Evolutionary conservation across 2,113 vertebrate species (phyloP), one percentile per base, ranked within the genome.

Genomic region (Theropithecus gelada): DNA sequence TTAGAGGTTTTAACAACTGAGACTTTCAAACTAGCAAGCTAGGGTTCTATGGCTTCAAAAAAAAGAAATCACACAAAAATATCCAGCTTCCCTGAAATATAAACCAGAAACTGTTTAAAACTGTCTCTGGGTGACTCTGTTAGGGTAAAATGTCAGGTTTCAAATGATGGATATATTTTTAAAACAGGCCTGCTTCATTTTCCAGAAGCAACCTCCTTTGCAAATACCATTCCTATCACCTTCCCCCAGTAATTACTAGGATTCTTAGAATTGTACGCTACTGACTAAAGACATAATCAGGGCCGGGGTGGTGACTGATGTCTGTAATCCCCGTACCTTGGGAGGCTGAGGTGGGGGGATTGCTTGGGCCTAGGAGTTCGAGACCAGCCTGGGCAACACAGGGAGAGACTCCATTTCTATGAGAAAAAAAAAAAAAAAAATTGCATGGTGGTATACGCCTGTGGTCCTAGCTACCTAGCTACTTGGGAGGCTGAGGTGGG

Each of bases 1-100:
- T 80, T 90, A 94, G 73, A 93, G 80, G 57, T 61, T 6, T 79
- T 70, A 90, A 89, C 80, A 73, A 85, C 48, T 43, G 85, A 85
- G n/a, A 1, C 35, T 96, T 88, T 84, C 75, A 96, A 75, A 85
- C n/a, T 45, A 92, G 45, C 57, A 81, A 86, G 90, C 43, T 73
- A 32, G 40, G 27, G 25, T 92, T 85, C 87, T 61, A 59, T 0
- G 4, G 25, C 52, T 95, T 90, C 73, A 48, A 38, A 73, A 91
- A 59, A 50, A 80, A 80, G 16, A 66, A 78, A 50, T 35, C 35
- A 86, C 64, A 88, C 45, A 72, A 50, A 94, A 72, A 75, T 27
- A 70, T 10, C 13, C 8, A 64, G 45, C 45, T 95, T 78, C 76
- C 50, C 68, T 83, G 93, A 55, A 87, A 91, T 72, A 52, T 79